Evolutionary conservation across 2,888 invertebrate species (phyloP).

Genomic region (Caenorhabditis imperialis): DNA sequence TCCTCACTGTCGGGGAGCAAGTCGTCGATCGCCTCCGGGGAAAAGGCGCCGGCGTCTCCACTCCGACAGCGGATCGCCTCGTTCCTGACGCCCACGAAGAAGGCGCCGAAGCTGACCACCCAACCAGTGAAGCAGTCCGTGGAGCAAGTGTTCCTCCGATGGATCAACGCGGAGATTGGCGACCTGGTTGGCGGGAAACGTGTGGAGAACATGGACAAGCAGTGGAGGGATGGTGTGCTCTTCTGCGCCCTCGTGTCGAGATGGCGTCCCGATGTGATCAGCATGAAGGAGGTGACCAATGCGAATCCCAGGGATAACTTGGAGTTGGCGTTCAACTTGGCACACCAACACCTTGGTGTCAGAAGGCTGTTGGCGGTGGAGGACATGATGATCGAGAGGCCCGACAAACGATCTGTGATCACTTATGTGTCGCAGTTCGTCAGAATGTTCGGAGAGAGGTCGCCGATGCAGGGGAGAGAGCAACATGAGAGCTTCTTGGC

Average conservation of each 20-base stretch:
- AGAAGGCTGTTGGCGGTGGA: conserved; percentile 70
- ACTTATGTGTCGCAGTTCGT: conserved; percentile 78
- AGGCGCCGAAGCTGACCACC: conserved; percentile 34
- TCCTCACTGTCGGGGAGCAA: conserved; percentile 42
- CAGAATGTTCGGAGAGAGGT: conserved; percentile 64
- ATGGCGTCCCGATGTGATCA: conserved; percentile 76
- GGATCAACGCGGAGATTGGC: conserved; percentile 75
- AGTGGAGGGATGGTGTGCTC: conserved; percentile 77
- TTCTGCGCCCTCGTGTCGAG: conserved; percentile 76
- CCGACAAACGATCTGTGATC: conserved; percentile 77
- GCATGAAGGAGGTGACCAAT: conserved; percentile 69
- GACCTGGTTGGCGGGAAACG: conserved; percentile 57
- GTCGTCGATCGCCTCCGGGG: conserved; percentile 54
- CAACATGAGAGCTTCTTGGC: conserved; percentile 60
- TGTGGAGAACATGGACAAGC: conserved; percentile 76
- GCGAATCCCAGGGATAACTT: conserved; percentile 73
- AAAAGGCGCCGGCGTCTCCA: conserved; percentile 55
- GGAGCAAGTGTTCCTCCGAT: conserved; percentile 74
- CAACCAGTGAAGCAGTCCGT: conserved; percentile 64
- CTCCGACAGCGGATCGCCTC: conserved; percentile 55
- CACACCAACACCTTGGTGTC: conserved; percentile 75
- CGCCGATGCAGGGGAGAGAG: conserved; percentile 58
- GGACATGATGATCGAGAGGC: conserved; percentile 75
- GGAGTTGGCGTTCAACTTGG: conserved; percentile 75
- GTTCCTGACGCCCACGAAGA: conserved; percentile 58